These are phyloP conservation scores for Drosophila affinis DNA, from an alignment of 2,888 invertebrate genomes.

Conservation along the genomic window DNA sequence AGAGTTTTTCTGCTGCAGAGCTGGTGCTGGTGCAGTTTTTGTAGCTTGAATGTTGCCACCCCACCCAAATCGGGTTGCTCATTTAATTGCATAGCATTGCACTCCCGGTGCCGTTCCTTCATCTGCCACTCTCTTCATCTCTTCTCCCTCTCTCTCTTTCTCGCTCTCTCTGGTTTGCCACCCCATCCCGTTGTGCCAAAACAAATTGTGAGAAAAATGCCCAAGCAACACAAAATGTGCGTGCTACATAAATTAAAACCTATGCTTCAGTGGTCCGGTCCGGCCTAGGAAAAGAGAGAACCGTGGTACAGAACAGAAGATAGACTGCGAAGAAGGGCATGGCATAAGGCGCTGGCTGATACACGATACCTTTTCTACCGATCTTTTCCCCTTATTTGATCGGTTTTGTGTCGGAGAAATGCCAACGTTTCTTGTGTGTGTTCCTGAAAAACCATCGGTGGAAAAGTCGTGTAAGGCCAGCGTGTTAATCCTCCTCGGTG, in stretches of 20 bases:
- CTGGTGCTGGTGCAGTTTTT: constrained; percentile 16
- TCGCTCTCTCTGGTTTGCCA: constrained; percentile 31
- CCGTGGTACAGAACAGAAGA: constrained; percentile 16
- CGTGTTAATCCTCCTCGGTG: constrained; percentile 3
- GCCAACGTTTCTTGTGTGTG: no score
- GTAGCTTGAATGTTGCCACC: constrained; percentile 29
- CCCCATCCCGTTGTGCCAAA: constrained; percentile 62
- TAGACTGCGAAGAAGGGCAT: constrained; percentile 8
- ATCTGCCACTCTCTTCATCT: neutral
- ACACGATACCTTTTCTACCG: neutral
- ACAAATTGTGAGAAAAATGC: constrained; percentile 77
- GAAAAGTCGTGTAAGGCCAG: neutral
- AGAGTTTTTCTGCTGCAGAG: constrained; percentile 26
- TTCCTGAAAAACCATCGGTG: no score
- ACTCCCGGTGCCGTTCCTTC: constrained; percentile 46
- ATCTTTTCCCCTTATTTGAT: neutral
- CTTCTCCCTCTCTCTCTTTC: constrained; percentile 3
- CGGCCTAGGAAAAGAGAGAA: constrained; percentile 19
- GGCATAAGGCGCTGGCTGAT: neutral
- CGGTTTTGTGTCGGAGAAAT: neutral
- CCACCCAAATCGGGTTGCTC: constrained; percentile 60
- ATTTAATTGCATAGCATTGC: constrained; percentile 67
- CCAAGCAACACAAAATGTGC: constrained; percentile 74
- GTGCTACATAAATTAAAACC: constrained; percentile 78
- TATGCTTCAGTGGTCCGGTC: constrained; percentile 69